Percentiles rank a stretch among this genome's conserved stretches.
Conservation (phyloP, 2,888 invertebrate species). For the Thera obeliscata region DNA sequence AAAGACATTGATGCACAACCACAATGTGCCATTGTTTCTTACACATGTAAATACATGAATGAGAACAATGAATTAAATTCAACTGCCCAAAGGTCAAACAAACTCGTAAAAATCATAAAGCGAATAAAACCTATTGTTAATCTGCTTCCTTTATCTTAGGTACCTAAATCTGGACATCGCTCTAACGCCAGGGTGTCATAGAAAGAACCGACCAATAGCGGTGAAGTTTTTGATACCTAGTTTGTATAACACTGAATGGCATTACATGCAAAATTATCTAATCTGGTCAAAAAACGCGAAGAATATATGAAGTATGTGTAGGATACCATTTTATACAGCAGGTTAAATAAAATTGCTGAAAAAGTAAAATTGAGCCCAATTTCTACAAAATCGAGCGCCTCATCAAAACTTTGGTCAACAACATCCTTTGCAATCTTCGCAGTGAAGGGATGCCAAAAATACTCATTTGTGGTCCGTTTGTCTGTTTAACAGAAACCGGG, state of each 20-base stretch:
- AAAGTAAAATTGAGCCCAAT: background rate
- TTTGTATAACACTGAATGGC: too few species aligned
- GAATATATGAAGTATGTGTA: background rate
- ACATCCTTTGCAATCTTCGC: constrained; percentile 20
- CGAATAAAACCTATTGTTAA: background rate
- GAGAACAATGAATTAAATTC: constrained; percentile 7
- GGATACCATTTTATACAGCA: background rate
- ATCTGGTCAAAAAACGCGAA: background rate
- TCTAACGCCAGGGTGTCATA: background rate
- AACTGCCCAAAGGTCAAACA: background rate
- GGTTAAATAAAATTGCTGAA: constrained; percentile 2
- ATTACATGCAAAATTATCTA: too few species aligned
- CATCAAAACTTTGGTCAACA: constrained; percentile 18
- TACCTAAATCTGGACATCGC: background rate
- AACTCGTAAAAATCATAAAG: background rate
- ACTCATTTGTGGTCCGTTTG: constrained; percentile 2
- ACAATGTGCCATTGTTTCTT: constrained; percentile 48
- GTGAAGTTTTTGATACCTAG: background rate
- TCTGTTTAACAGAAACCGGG: constrained; percentile 24
- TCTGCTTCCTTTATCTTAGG: background rate
- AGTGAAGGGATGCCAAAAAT: constrained; percentile 11
- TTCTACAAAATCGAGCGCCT: constrained; percentile 12
- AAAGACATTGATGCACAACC: constrained; percentile 42
- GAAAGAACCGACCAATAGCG: background rate
- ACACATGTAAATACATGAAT: background rate